phyloP scores from a whole-genome alignment of 2,113 vertebrate genomes.

The Pontoporia blainvillei region DNA sequence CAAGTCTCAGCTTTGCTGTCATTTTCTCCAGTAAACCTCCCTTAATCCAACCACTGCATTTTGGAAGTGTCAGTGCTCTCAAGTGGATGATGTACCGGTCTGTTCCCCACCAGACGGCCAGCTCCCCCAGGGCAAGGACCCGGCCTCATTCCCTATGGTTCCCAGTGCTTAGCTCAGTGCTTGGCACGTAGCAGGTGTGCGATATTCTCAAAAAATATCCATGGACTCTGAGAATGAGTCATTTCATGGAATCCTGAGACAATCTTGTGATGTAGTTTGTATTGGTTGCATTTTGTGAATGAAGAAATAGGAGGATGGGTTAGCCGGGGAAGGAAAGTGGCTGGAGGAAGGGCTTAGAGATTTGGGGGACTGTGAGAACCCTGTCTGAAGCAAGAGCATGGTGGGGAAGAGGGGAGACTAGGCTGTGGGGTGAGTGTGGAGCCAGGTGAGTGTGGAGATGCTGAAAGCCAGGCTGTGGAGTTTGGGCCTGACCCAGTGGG shows the following conservation, averaged over 20 bases:
- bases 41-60: background rate
- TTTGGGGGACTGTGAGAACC: background rate
- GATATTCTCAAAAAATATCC: background rate
- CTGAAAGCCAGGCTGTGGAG: accelerated
- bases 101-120: background rate
- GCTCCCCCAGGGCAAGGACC: background rate
- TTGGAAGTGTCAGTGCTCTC: no score
- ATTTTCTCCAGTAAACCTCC: background rate
- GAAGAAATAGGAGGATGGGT: background rate
- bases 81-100: background rate
- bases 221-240: background rate
- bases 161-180: background rate
- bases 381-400: background rate
- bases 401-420: background rate
- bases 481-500: background rate
- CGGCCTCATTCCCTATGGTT: accelerated
- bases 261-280: background rate
- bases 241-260: background rate
- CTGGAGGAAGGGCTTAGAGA: background rate
- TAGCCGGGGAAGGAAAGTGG: background rate
- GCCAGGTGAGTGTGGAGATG: no score
- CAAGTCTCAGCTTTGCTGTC: background rate
- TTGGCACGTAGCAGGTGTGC: background rate
- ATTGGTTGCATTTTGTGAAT: background rate
- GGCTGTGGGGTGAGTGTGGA: background rate